These are phyloP conservation scores for Dione vanillae DNA, from an alignment of 2,888 invertebrate genomes.

Conservation along the genomic window DNA sequence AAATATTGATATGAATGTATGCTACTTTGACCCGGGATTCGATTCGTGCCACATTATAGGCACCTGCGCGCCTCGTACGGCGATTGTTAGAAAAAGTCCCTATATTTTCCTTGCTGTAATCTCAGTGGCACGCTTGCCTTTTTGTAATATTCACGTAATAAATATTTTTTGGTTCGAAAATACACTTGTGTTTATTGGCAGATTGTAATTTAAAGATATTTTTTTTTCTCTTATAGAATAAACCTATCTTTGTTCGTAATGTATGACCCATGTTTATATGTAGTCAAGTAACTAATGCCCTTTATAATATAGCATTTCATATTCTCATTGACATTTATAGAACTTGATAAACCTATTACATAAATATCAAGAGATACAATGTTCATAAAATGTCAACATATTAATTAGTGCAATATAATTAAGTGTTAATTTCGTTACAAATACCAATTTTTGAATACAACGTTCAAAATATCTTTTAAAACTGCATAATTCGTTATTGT, in stretches of 20 bases:
- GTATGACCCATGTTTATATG: no score
- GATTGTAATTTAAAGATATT: constrained; percentile 64
- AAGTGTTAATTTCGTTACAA: not conserved
- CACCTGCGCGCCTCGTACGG: constrained; percentile 74
- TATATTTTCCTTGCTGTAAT: constrained; percentile 65
- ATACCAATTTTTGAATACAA: not conserved
- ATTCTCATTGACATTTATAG: no score
- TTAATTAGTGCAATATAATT: not conserved
- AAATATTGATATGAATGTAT: constrained; percentile 40
- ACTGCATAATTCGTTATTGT: not conserved
- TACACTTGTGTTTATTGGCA: constrained; percentile 65
- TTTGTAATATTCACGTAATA: constrained; percentile 76
- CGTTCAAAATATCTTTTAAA: not conserved
- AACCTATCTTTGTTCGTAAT: no score
- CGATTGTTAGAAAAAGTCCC: constrained; percentile 59
- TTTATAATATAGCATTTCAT: no score
- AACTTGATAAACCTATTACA: no score
- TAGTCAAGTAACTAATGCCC: no score
- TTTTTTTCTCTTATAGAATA: not conserved
- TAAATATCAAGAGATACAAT: not conserved
- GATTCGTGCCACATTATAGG: constrained; percentile 72
- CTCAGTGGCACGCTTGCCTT: constrained; percentile 65
- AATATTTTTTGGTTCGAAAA: constrained; percentile 71
- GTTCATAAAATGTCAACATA: not conserved
- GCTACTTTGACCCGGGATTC: constrained; percentile 55